Evolutionary conservation across 2,888 invertebrate genomes (phyloP), one percentile per base, ranked within the genome.

Genomic region (Zele albiditarsus): DNA sequence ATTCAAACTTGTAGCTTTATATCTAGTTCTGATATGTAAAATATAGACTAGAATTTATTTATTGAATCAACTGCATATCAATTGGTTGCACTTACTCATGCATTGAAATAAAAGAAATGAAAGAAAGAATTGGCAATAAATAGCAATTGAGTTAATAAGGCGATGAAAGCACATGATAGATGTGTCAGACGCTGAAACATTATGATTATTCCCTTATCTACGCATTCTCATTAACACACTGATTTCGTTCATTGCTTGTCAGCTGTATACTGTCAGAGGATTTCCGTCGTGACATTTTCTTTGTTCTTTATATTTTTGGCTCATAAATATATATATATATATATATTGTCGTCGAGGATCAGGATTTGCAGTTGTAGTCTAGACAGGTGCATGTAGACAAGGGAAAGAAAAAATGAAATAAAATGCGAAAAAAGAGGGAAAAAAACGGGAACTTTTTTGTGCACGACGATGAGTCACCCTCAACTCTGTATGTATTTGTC

Each of bases 381-480:
- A 58, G 53, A 70, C 74, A 70, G 62, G 74, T 74, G 74, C 63
- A 70, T 46, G 20, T 42, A 12, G 6, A 3, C 46, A 28, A 28
- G 23, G n/a, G 33, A 20, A 8, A 31, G n/a, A 12, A 60, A 46
- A 63, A 68, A 23, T 69, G 25, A 58, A 60, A 58, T 27, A 62
- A 62, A 60, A 42, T 42, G 49, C 25, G 28, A 49, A 58, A 12
- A 63, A 31, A 68, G 46, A 14, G 16, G 23, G 20, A 38, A 28
- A 60, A 73, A 67, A 60, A 60, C 10, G 27, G 33, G n/a, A 46
- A 33, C 16, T 42, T 68, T 75, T 75, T 70, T 74, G 74, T 75
- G 67, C 20, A 28, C 20, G 42, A 49, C 62, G 71, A 67, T 75
- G 75, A 75, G 71, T 75, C 75, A 75, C 49, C 46, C 33, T 46